Percentiles rank a stretch among this genome's conserved stretches.
phyloP scores from a whole-genome alignment of 2,113 vertebrate genomes.

The Empidonax alnorum region DNA sequence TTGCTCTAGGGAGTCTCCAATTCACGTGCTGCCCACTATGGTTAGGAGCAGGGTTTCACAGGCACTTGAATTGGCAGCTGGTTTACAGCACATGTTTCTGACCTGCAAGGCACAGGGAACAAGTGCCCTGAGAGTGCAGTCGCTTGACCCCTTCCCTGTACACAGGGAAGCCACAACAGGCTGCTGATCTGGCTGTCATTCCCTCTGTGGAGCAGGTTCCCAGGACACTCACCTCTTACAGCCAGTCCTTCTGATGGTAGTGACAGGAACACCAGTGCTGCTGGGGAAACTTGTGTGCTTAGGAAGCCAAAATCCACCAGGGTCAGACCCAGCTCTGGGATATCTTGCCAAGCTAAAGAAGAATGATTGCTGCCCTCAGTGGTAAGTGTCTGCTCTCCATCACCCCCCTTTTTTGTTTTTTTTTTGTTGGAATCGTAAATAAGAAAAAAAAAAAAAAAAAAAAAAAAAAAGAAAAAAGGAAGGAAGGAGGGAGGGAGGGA shows the following conservation, averaged over 20 bases:
- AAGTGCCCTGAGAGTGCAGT: fast-evolving
- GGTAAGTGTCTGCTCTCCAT: background rate
- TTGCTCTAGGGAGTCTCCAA: background rate
- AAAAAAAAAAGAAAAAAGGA: background rate
- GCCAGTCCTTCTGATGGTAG: background rate
- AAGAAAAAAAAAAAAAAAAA: too few relatives aligned
- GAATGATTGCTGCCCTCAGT: background rate
- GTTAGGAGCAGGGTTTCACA: background rate
- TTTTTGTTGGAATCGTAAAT: too few relatives aligned
- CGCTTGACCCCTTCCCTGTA: background rate
- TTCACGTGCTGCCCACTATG: fast-evolving
- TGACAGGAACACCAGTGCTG: background rate
- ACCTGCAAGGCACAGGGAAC: background rate
- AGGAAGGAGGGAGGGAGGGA: background rate
- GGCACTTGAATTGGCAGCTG: background rate
- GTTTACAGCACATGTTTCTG: background rate
- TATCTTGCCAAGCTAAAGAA: background rate
- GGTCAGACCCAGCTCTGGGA: background rate
- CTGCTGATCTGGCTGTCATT: background rate
- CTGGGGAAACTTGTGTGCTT: background rate
- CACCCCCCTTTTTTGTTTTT: background rate
- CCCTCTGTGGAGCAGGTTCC: background rate
- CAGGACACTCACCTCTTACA: background rate
- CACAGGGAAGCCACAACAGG: fast-evolving
- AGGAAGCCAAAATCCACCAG: background rate